A percentile compares a stretch with the other conserved stretches of the same genome.
These are phyloP conservation scores for Cephus cinctus DNA, from an alignment of 1,140 invertebrate species.

Conservation along the genomic window DNA sequence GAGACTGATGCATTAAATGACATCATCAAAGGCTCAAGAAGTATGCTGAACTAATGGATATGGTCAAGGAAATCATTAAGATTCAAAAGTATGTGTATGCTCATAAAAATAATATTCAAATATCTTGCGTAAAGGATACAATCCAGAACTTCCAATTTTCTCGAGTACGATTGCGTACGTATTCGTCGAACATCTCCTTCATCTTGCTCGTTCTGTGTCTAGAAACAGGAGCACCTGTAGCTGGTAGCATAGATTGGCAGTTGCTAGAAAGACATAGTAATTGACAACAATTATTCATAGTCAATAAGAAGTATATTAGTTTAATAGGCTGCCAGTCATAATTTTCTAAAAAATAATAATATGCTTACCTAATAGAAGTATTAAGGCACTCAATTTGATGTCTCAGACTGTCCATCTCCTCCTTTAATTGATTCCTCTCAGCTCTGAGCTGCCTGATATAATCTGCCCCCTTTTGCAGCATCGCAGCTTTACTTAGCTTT, in stretches of 20 bases:
- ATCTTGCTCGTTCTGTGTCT: slow-evolving; percentile 87
- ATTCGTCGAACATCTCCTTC: slow-evolving; percentile 92
- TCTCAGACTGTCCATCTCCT: slow-evolving; percentile 84
- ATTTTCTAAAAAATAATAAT: slow-evolving; percentile 13
- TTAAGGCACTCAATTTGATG: slow-evolving; percentile 90
- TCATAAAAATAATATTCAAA: not conserved
- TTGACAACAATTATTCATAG: too few species aligned
- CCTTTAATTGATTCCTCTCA: slow-evolving; percentile 83
- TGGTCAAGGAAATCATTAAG: slow-evolving; percentile 40
- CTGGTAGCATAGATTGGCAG: slow-evolving; percentile 91
- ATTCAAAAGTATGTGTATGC: slow-evolving; percentile 13
- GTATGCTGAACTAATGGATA: slow-evolving; percentile 81
- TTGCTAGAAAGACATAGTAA: slow-evolving; percentile 72
- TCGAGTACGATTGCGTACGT: slow-evolving; percentile 80
- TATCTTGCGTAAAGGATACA: slow-evolving; percentile 67
- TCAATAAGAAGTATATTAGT: too few species aligned
- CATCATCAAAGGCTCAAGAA: slow-evolving; percentile 82
- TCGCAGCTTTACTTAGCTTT: slow-evolving; percentile 93
- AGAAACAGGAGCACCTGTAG: slow-evolving; percentile 91
- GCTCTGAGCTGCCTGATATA: slow-evolving; percentile 88
- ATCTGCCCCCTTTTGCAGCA: slow-evolving; percentile 95
- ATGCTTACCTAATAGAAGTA: slow-evolving; percentile 78
- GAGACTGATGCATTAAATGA: slow-evolving; percentile 91
- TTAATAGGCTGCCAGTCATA: too few species aligned
- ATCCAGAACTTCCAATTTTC: slow-evolving; percentile 99